Base-by-base conservation (phyloP, 2,113 vertebrate genomes). In the Gymnorhina tibicen region DNA sequence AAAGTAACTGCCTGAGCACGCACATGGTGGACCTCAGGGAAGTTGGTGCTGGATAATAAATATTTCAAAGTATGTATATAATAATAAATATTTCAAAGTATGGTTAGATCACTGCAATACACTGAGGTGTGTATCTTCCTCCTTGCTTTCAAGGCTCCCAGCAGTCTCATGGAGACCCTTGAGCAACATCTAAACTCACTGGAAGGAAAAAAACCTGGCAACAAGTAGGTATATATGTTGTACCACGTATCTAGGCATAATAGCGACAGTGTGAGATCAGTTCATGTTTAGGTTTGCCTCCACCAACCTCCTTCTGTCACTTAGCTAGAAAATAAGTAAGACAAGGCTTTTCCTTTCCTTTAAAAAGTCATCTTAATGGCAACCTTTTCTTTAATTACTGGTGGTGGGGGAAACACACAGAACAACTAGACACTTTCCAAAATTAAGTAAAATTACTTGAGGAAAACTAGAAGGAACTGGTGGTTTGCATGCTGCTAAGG, bases 101-200 rank as follows among this genome's bases (percentile, higher is more conserved):
- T 28, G 3, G 0, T 37, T 35, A 50, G 15, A 30, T 77, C 13
- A 39, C 6, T 70, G 30, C 67, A 73, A 2, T 30, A 5, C 50
- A 16, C 46, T 90, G 64, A 95, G 52, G 26, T 87, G 33, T 91
- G 68, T 92, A 58, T 81, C 91, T 91, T 95, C 97, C 41, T 90
- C 82, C 97, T 97, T 88, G 69, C 81, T 91, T 98, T 97, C 52
- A 96, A 99, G 99, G 99, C 99, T 96, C 99, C 99, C 42, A 99
- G 99, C 98, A 99, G 99, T 98, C 99, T 99, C 91, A 98, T 99
- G 98, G 99, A 99, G 97, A 99, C 99, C 56, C 98, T 99, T 94
- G 99, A 99, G 96, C 99, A 99, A 35, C 99, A 99, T 97, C 98
- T 99, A 93, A 99, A 99, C 97, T 99, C 98, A n/a, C 98, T 99